Conservation (phyloP, 2,888 invertebrate genomes). For the Thumatha senex region DNA sequence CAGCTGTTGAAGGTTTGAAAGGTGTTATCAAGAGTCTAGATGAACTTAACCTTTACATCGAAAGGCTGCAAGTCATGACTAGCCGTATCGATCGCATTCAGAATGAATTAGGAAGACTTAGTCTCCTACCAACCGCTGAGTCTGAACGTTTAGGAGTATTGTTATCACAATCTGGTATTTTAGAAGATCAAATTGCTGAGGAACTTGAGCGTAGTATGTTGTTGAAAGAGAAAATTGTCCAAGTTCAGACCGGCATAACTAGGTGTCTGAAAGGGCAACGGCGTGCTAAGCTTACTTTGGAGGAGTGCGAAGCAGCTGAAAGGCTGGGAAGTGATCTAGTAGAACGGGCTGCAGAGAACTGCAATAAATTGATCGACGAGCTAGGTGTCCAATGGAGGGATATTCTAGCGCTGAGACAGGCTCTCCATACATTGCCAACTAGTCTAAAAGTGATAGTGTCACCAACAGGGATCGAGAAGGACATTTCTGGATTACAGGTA, state of each 20-base stretch:
- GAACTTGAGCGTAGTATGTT: slow-evolving; percentile 90
- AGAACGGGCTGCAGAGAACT: slow-evolving; percentile 89
- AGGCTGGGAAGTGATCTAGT: slow-evolving; percentile 90
- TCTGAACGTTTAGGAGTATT: slow-evolving; percentile 90
- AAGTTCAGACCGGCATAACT: slow-evolving; percentile 88
- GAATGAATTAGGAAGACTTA: slow-evolving; percentile 90
- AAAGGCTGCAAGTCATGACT: slow-evolving; percentile 90
- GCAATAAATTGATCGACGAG: slow-evolving; percentile 88
- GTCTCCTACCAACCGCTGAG: slow-evolving; percentile 88
- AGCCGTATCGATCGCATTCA: slow-evolving; percentile 90
- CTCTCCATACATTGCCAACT: slow-evolving; percentile 90
- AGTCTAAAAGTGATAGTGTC: slow-evolving; percentile 90
- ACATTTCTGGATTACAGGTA: slow-evolving; percentile 86
- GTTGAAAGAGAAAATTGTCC: slow-evolving; percentile 89
- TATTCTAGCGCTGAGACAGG: slow-evolving; percentile 88
- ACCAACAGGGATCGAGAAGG: slow-evolving; percentile 89
- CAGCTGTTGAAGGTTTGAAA: slow-evolving; percentile 87
- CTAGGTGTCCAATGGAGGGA: slow-evolving; percentile 90
- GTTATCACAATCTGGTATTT: slow-evolving; percentile 86
- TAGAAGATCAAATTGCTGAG: slow-evolving; percentile 89
- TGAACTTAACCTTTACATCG: slow-evolving; percentile 91
- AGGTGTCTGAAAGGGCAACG: slow-evolving; percentile 87
- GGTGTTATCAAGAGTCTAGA: slow-evolving; percentile 93
- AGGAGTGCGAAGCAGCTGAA: slow-evolving; percentile 89
- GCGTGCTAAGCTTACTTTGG: slow-evolving; percentile 85